Evolutionary conservation across 1,140 invertebrate species (phyloP), one percentile per base, ranked within the genome.

Genomic region (Bradysia coprophila): DNA sequence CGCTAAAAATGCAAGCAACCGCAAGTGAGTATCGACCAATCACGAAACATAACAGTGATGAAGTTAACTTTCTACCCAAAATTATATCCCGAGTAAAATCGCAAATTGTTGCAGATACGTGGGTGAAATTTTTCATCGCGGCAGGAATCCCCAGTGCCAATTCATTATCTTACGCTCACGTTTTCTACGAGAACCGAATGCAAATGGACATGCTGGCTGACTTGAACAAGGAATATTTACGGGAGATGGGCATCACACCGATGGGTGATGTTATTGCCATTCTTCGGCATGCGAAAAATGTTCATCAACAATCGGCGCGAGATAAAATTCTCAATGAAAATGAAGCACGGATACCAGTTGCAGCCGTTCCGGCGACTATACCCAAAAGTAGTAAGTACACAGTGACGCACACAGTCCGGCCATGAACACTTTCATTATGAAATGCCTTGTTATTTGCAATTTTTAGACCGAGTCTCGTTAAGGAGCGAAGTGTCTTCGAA

Each of bases 261-360:
- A 79, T 88, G 69, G 85, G 84, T 13, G 83, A 89, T 62, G 73
- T 87, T 38, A 87, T 89, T 53, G 77, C 81, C 11, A 87, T 89
- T 48, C 59, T 88, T 16, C 79, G 81, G 44, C 81, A 88, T 67
- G 73, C 83, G 1, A 85, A 84, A 56, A 64, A 66, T 50, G 78
- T 82, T 2, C 71, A 76, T 52, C 74, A 75, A 48, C 72, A 76
- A 53, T 61, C 60, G 40, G 68, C 68, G 0, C 56, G 77, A 55
- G 67, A 73, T 43, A 61, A 61, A 41, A 66, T 71, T 4, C 49
- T 72, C 4, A 60, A 53, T 36, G 53, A 57, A 1, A 57, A 68
- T 11, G 39, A 45, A 3, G 48, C 45, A 28, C 62, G 58, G 47
- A 55, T 64, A 24, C 57, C 61, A 1, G 61, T 66, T 0, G 59